Evolutionary conservation across 2,888 invertebrate genomes (phyloP).

Genomic region (Pseudococcus jackbeardsleyi): DNA sequence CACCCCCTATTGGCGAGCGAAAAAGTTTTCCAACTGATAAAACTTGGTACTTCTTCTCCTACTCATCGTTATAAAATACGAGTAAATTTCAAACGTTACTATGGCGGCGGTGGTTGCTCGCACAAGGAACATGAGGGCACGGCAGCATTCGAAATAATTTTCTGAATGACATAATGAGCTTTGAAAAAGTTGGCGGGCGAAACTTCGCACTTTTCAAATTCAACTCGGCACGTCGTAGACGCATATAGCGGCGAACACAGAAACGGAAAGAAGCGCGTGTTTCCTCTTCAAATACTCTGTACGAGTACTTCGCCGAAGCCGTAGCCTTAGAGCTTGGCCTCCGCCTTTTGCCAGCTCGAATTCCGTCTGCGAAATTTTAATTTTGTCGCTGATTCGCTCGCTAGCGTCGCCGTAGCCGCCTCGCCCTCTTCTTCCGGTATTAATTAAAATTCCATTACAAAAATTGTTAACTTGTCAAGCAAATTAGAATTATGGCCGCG

Average conservation of each 20-base stretch:
- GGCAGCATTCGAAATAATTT: conserved; percentile 28
- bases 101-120: background rate
- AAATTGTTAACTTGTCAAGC: conserved; percentile 24
- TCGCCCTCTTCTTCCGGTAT: background rate
- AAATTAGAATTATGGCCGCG: conserved; percentile 2
- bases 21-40: conserved; percentile 18
- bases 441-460: conserved; percentile 32
- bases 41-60: background rate
- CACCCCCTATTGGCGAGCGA: conserved; percentile 15
- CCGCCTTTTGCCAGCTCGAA: background rate
- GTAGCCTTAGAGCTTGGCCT: background rate
- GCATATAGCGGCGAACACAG: background rate
- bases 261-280: conserved; percentile 32
- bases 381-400: conserved; percentile 5
- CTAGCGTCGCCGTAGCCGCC: background rate
- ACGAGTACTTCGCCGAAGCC: background rate
- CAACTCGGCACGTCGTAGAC: conserved; percentile 24
- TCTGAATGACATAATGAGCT: conserved; percentile 32
- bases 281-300: background rate
- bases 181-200: conserved; percentile 28
- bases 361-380: conserved; percentile 24
- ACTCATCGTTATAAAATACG: conserved; percentile 6
- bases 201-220: conserved; percentile 28
- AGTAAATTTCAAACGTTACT: conserved; percentile 1
- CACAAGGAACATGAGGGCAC: background rate